A percentile compares a stretch with the other conserved stretches of the same genome.
Conservation (phyloP, 2,797 vertebrate species). For the Arctocebus calabarensis region DNA sequence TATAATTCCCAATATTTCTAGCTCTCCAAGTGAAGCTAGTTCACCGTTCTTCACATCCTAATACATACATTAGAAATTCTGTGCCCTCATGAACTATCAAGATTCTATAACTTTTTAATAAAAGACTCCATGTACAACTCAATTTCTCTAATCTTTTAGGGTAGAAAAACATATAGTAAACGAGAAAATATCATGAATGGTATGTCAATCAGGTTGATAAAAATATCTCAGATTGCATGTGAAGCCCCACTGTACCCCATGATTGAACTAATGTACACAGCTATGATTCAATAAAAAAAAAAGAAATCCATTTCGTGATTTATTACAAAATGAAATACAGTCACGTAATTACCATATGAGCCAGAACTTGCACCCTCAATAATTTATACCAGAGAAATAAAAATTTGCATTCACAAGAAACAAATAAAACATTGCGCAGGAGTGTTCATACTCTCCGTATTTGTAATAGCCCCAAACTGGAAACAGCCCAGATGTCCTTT, state of each 20-base stretch:
- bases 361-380: too few relatives aligned
- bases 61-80: neutral
- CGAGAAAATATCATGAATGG: too few relatives aligned
- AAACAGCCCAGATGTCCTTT: neutral
- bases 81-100: neutral
- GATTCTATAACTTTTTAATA: neutral
- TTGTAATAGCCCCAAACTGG: neutral
- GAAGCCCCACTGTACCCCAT: too few relatives aligned
- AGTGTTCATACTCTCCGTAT: neutral
- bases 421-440: neutral
- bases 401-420: neutral
- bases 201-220: too few relatives aligned
- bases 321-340: too few relatives aligned
- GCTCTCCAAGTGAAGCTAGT: neutral
- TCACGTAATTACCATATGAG: too few relatives aligned
- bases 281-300: too few relatives aligned
- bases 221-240: too few relatives aligned
- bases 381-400: neutral
- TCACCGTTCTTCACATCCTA: neutral
- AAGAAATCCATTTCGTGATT: too few relatives aligned
- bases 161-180: neutral
- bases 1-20: neutral
- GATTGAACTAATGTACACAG: too few relatives aligned
- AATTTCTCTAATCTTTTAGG: neutral
- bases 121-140: neutral